Percentiles rank a stretch among this genome's conserved stretches.
phyloP scores from a whole-genome alignment of 2,797 vertebrate genomes.

The Nannoperca australis region DNA sequence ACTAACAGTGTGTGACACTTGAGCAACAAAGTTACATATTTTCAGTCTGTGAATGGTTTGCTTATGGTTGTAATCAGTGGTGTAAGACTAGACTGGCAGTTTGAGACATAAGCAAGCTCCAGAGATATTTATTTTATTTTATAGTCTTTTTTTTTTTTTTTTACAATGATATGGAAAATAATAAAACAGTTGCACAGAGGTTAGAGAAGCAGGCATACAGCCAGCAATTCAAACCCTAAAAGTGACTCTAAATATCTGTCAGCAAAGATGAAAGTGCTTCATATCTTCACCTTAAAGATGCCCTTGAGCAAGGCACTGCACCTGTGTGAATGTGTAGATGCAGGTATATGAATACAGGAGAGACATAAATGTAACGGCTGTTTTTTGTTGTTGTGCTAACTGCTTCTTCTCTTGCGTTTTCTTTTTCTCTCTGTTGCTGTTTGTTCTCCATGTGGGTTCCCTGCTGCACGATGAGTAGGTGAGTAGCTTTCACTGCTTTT shows the following conservation, averaged over 20 bases:
- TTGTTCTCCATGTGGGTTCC: slow-evolving; percentile 13
- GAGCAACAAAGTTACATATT: slow-evolving; percentile 17
- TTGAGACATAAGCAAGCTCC: slow-evolving; percentile 19
- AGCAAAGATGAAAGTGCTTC: neutral
- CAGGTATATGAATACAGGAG: neutral
- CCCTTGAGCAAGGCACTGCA: neutral
- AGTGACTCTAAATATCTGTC: neutral
- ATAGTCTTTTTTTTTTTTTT: neutral
- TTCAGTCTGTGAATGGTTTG: slow-evolving; percentile 4
- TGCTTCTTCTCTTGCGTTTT: slow-evolving; percentile 13
- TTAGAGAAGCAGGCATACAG: too few relatives aligned
- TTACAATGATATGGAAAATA: slow-evolving; percentile 1
- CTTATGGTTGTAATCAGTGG: slow-evolving; percentile 7
- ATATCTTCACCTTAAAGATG: neutral
- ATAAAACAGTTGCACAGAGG: neutral
- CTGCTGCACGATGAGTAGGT: slow-evolving; percentile 42
- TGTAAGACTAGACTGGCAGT: slow-evolving; percentile 1
- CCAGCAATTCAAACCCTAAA: neutral
- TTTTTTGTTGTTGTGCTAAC: slow-evolving; percentile 15
- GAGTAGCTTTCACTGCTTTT: slow-evolving; percentile 33
- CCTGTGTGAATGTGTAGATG: too few relatives aligned
- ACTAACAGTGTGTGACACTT: slow-evolving; percentile 9
- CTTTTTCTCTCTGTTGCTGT: slow-evolving; percentile 1
- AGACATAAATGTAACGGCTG: neutral
- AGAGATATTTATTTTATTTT: neutral